These are phyloP conservation scores for Agriopis marginaria DNA, from an alignment of 2,888 invertebrate genomes.

Conservation along the genomic window DNA sequence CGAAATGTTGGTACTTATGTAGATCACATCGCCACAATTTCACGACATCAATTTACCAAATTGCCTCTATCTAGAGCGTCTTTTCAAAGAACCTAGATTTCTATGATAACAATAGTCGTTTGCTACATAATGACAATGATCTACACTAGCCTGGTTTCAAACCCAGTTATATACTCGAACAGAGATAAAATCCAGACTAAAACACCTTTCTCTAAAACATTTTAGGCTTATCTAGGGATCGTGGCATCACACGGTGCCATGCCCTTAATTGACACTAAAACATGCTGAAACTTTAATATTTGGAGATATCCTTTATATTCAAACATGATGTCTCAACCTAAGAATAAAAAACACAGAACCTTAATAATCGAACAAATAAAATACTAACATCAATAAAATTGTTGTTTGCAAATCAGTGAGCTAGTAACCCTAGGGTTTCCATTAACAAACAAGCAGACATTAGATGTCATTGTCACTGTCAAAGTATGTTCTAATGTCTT, in stretches of 20 bases:
- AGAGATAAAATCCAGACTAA: constrained; percentile 15
- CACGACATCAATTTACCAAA: constrained; percentile 30
- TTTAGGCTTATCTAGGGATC: constrained; percentile 17
- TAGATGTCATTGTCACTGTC: too few species aligned
- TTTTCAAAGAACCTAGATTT: constrained; percentile 24
- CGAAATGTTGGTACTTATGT: constrained; percentile 12
- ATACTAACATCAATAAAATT: too few species aligned
- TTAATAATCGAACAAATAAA: too few species aligned
- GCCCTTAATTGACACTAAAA: constrained; percentile 15
- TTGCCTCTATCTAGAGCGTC: constrained; percentile 22
- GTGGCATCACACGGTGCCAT: constrained; percentile 8
- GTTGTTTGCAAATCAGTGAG: too few species aligned
- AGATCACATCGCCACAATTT: constrained; percentile 15
- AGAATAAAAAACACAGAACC: too few species aligned
- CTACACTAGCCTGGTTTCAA: constrained; percentile 17
- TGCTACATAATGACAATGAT: constrained; percentile 21
- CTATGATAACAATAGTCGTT: constrained; percentile 26
- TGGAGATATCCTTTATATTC: too few species aligned
- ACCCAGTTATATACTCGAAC: constrained; percentile 13
- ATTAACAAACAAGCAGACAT: too few species aligned
- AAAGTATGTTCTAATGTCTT: too few species aligned
- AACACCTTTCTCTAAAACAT: constrained; percentile 22
- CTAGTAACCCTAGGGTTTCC: too few species aligned
- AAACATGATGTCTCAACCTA: too few species aligned
- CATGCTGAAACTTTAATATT: constrained; percentile 1